Evolutionary conservation across 2,888 invertebrate genomes (phyloP), one percentile per base, ranked within the genome.

Genomic region (Brenthis hecate): DNA sequence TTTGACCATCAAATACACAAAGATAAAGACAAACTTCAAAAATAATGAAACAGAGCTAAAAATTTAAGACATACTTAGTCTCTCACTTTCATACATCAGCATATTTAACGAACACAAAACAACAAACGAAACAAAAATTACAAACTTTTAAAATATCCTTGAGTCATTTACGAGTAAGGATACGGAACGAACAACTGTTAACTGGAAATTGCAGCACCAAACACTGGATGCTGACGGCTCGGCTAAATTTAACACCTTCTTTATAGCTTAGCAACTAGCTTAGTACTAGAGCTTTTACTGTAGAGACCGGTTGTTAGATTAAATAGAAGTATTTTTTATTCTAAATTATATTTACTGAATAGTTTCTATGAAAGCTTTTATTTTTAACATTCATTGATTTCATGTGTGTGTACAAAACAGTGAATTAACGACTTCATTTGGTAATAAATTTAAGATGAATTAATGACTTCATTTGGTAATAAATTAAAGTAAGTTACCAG

Each of bases 241-340:
- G 64, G 74, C 74, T 76, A 76, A 76, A 69, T 73, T 75, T 75
- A 76, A 71, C 72, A 69, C 56, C 70, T 58, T 63, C 72, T 76
- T 76, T 75, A 73, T 72, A 55, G 73, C 71, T 65, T 70, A 66
- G 69, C 68, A 66, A 70, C 68, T 56, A 69, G 72, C 69, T 76
- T 73, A 73, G 72, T 72, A 56, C 66, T 72, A 64, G 64, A 64
- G 56, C 67, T 72, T 53, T 55, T 66, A 60, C 69, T 57, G 73
- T 54, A 61, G 68, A 53, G 69, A 28, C 51, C 67, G 63, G 71
- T 71, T 69, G 74, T 66, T 14, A 56, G 43, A 56, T 4, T 62
- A 16, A 48, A 54, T 60, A 66, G 68, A 51, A 70, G 70, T 66
- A 67, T 19, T 51, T 56, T 51, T 13, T 28, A 16, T 28, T 36